Evolutionary conservation across 2,888 invertebrate genomes (phyloP).

Genomic region (Macaria liturata): DNA sequence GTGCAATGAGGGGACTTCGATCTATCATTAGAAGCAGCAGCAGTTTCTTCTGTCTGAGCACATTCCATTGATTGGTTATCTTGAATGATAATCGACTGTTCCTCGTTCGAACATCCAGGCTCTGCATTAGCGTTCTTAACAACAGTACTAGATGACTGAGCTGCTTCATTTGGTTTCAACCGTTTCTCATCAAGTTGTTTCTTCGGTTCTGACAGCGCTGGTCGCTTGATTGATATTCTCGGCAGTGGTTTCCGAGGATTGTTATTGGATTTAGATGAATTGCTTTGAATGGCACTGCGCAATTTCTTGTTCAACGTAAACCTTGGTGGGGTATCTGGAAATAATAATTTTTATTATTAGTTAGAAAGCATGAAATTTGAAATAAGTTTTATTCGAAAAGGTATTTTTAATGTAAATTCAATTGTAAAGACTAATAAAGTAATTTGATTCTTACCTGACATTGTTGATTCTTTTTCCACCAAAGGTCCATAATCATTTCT

Average conservation of each 20-base stretch:
- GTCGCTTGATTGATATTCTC: neutral
- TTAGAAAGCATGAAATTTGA: neutral
- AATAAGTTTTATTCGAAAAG: neutral
- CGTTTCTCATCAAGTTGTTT: neutral
- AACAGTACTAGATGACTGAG: slow-evolving; percentile 2
- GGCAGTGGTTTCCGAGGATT: neutral
- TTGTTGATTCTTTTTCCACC: neutral
- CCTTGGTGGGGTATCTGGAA: neutral
- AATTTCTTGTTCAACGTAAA: slow-evolving; percentile 5
- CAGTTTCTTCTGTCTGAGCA: neutral
- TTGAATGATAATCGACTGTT: neutral
- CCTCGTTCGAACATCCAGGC: neutral
- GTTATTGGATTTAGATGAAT: too few relatives aligned
- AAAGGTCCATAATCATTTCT: slow-evolving; percentile 6
- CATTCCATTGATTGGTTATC: slow-evolving; percentile 1
- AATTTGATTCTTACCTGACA: neutral
- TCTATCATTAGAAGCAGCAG: neutral
- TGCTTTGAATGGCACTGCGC: neutral
- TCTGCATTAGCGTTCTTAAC: slow-evolving; percentile 1
- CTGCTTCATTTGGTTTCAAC: neutral
- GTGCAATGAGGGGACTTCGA: too few relatives aligned
- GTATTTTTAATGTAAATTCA: neutral
- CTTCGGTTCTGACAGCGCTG: neutral
- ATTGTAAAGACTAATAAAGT: neutral
- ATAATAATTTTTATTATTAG: neutral